phyloP scores from a whole-genome alignment of 2,888 invertebrate species.

The Spicauda simplicius region DNA sequence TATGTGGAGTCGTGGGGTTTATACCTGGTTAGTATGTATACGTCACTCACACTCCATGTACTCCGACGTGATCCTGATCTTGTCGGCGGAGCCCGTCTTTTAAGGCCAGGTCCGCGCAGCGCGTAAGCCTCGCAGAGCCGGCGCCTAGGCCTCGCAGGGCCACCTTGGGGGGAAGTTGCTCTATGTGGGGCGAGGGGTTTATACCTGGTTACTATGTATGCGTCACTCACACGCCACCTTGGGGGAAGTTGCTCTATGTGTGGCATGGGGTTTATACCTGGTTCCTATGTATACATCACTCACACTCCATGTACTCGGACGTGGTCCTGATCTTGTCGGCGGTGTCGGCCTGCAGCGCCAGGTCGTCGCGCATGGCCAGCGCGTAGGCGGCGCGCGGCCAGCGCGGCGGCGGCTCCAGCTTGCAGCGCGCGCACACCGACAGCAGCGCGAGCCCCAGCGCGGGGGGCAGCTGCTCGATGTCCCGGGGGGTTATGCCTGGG shows the following conservation, averaged over 20 bases:
- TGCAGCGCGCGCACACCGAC: slow-evolving; percentile 87
- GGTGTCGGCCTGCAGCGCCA: slow-evolving; percentile 83
- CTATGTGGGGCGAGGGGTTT: too few species aligned
- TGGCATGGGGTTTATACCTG: too few species aligned
- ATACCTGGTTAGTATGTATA: too few species aligned
- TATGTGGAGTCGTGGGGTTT: too few species aligned
- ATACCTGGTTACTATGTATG: too few species aligned
- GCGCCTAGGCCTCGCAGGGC: too few species aligned
- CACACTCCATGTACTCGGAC: slow-evolving; percentile 67
- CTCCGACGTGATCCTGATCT: slow-evolving; percentile 55
- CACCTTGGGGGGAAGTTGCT: too few species aligned
- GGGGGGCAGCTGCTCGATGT: slow-evolving; percentile 89
- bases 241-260: too few species aligned
- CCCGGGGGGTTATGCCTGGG: slow-evolving; percentile 87
- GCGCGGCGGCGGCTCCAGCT: slow-evolving; percentile 87
- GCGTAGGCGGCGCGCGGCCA: slow-evolving; percentile 90
- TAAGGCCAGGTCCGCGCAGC: slow-evolving; percentile 89
- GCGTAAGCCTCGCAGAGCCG: slow-evolving; percentile 89
- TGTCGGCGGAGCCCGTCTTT: slow-evolving; percentile 68
- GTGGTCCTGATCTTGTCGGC: slow-evolving; percentile 54
- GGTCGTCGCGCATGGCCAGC: slow-evolving; percentile 89
- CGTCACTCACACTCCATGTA: too few species aligned
- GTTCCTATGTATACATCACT: slow-evolving; percentile 41
- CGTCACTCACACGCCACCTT: too few species aligned
- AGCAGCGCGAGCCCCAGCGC: slow-evolving; percentile 85